These are phyloP conservation scores for Lymantria dispar DNA, from an alignment of 2,888 invertebrate genomes.

Conservation along the genomic window DNA sequence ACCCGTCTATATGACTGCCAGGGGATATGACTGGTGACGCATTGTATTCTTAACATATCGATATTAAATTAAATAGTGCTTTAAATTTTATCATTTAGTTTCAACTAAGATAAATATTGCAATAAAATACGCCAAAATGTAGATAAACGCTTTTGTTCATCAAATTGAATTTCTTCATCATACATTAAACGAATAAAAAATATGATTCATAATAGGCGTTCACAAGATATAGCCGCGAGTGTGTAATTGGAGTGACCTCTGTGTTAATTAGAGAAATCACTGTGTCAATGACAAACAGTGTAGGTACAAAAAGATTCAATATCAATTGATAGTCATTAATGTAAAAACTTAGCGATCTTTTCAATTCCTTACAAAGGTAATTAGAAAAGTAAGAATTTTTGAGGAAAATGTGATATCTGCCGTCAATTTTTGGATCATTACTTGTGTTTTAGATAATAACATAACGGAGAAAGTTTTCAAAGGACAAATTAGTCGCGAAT, in stretches of 20 bases:
- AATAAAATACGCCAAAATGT: no score
- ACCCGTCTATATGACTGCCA: no score
- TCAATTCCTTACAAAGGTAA: conserved; percentile 33
- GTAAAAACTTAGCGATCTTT: conserved; percentile 47
- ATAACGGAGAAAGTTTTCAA: conserved; percentile 46
- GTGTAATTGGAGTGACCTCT: conserved; percentile 47
- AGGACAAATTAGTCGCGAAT: conserved; percentile 36
- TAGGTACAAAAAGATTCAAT: conserved; percentile 51
- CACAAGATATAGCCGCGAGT: conserved; percentile 11
- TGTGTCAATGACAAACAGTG: conserved; percentile 63
- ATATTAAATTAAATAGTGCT: no score
- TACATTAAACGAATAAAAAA: neutral
- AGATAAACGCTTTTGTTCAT: no score
- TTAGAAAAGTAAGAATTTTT: conserved; percentile 10
- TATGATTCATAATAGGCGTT: conserved; percentile 9
- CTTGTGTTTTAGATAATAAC: neutral
- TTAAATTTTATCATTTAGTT: no score
- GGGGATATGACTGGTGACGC: no score
- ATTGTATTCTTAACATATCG: no score
- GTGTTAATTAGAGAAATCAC: conserved; percentile 64
- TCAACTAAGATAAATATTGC: no score
- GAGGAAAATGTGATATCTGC: neutral
- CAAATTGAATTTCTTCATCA: neutral
- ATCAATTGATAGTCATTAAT: conserved; percentile 38
- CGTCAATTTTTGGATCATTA: neutral